Evolutionary conservation across 64 coral and sea anemone species (phyloP), one percentile per base, ranked within the genome.

Genomic region (Pocillopora damicornis): DNA sequence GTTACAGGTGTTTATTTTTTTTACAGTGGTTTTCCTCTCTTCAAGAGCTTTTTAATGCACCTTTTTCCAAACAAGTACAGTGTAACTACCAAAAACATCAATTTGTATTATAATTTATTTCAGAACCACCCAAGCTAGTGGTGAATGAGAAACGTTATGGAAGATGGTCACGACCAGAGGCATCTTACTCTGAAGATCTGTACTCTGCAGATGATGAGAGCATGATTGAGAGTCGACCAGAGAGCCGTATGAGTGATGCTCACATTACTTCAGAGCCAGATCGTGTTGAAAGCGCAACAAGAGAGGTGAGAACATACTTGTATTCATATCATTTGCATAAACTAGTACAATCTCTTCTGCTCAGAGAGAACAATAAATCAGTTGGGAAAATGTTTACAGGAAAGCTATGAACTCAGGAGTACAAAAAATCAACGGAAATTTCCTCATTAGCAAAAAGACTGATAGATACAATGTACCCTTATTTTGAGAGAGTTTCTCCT

Each of bases 181-280:
- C 75, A 30, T 92, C 92, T 16, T 89, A 89, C 74, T 94, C 96
- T 82, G 96, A 98, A 58, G 92, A 98, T 61, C 67, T 91, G 15
- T 92, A 89, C 66, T 98, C 96, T 78, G 92, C 87, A n/a, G 96
- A 98, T 79, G 96, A 98, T 80, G 96, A 98, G 56, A 98, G 96
- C 56, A 78, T 99, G 60, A 60, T 89, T 73, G 93, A 92, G 13
- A 99, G 93, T 81, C 87, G 88, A 3, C 84, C 93, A 5, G 93
- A 87, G 35, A 99, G 93, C 60, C 92, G 74, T 17, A 35, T 78
- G 15, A 82, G 76, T 87, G 87, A 95, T 34, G 18, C 79, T 37
- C 64, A 91, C 60, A 59, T 88, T 10, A 86, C 90, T n/a, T 76
- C 80, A 20, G 89, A 95, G 38, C 86, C 88, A 20, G 86, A 91